Conservation (phyloP, 1,140 invertebrate genomes). For the Hetaerina americana region DNA sequence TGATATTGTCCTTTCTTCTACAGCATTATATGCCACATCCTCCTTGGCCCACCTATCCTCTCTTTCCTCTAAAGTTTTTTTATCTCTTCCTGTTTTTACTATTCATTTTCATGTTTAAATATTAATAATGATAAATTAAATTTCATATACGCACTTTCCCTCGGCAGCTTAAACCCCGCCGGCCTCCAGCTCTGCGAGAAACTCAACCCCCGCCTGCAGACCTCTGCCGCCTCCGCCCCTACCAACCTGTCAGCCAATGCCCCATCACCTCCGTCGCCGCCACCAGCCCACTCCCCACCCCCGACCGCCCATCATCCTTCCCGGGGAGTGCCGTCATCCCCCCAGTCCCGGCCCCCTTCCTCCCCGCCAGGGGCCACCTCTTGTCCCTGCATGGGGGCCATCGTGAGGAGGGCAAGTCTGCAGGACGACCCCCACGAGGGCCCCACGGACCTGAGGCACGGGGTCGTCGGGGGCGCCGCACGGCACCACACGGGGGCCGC, state of each 20-base stretch:
- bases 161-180: neutral
- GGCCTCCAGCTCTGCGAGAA: neutral
- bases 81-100: too few species aligned
- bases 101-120: too few species aligned
- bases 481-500: neutral
- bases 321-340: neutral
- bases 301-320: neutral
- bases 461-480: neutral
- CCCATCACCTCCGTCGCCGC: neutral
- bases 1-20: too few species aligned
- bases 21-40: too few species aligned
- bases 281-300: neutral
- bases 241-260: neutral
- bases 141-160: neutral
- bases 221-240: neutral
- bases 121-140: neutral
- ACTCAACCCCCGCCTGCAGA: neutral
- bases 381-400: neutral
- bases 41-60: too few species aligned
- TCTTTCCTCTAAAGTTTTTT: too few species aligned
- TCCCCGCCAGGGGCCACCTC: neutral
- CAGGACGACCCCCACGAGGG: neutral
- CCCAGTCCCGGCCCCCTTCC: neutral
- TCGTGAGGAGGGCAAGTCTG: neutral
- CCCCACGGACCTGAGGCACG: neutral